Percentiles rank a stretch among this genome's conserved stretches.
Conservation (phyloP, 2,888 invertebrate species). For the Buathra laborator region DNA sequence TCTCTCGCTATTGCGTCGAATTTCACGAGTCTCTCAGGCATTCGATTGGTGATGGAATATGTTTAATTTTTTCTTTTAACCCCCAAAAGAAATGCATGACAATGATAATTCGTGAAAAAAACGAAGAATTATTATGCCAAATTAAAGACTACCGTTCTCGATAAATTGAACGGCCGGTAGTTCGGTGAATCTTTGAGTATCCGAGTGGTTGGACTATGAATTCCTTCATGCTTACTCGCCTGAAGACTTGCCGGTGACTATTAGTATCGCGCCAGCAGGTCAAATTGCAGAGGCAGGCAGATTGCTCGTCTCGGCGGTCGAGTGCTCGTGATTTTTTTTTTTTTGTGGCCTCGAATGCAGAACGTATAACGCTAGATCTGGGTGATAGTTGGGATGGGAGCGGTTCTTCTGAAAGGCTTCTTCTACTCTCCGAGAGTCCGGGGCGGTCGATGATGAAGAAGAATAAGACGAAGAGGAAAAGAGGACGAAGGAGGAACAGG, state of each 20-base stretch:
- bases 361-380: conserved; percentile 56
- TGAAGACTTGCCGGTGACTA: conserved; percentile 38
- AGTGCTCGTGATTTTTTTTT: conserved; percentile 33
- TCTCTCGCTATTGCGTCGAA: background rate
- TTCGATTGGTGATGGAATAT: background rate
- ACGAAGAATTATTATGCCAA: no score
- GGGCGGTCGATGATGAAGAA: conserved; percentile 59
- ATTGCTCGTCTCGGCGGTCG: conserved; percentile 41
- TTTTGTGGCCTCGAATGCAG: conserved; percentile 50
- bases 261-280: conserved; percentile 56
- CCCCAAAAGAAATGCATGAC: no score
- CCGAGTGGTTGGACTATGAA: background rate
- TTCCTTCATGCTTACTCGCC: background rate
- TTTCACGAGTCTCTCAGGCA: background rate
- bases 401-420: conserved; percentile 52
- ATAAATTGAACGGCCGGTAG: background rate
- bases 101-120: no score
- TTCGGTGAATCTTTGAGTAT: conserved; percentile 37
- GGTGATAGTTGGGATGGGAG: conserved; percentile 58
- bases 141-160: no score
- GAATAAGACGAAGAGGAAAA: conserved; percentile 33
- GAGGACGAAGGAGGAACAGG: conserved; percentile 56
- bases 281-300: conserved; percentile 59
- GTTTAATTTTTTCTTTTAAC: no score
- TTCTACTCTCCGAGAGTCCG: conserved; percentile 9